Percentiles rank a stretch among this genome's conserved stretches.
Evolutionary conservation across 2,113 vertebrate species (phyloP).

Genomic region (Apodemus speciosus): DNA sequence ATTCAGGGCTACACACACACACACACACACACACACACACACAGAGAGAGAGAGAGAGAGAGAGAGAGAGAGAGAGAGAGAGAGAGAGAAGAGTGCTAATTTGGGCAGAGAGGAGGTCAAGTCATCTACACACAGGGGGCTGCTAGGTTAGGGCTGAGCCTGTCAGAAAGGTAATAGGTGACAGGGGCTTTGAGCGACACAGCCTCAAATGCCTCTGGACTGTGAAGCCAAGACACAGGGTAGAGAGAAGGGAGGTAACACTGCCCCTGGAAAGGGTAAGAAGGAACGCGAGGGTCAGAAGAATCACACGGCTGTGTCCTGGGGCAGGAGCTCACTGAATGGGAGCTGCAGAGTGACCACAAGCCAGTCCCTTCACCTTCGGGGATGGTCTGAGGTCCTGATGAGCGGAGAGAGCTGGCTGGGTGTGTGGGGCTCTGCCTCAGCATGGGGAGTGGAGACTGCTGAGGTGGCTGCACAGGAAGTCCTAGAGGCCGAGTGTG

Average conservation of each 20-base stretch:
- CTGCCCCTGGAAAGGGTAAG: no score
- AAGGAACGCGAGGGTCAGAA: background rate
- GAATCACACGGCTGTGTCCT: accelerated
- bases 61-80: no score
- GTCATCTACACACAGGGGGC: background rate
- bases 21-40: no score
- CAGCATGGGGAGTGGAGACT: no score
- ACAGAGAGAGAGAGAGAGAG: no score
- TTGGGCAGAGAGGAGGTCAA: no score
- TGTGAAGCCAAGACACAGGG: accelerated
- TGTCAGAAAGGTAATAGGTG: background rate
- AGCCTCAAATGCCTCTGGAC: background rate
- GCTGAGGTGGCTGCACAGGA: no score
- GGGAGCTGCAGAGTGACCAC: background rate
- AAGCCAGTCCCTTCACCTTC: background rate
- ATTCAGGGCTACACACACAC: background rate
- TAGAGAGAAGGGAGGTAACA: background rate
- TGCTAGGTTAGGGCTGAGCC: no score
- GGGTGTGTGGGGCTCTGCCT: background rate
- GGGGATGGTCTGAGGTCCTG: background rate
- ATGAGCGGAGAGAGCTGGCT: background rate
- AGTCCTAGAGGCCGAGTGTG: no score
- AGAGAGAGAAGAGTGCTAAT: background rate
- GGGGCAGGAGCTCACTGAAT: background rate
- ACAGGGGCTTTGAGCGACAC: accelerated